These are phyloP conservation scores for Nibea coibor DNA, from an alignment of 2,113 vertebrate species.

Conservation along the genomic window DNA sequence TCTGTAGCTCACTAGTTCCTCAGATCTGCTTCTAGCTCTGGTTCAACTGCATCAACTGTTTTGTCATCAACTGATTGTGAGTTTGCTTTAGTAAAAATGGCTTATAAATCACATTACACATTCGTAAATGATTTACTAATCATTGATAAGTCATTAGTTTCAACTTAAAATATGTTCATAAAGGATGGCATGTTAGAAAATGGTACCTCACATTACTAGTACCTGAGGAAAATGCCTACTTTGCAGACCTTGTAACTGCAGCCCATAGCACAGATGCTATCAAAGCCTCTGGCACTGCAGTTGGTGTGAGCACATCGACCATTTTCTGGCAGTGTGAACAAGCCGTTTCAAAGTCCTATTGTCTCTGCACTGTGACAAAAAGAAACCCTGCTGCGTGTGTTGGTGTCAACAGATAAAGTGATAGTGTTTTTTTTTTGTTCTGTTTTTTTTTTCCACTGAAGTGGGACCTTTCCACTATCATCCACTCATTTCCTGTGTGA, in stretches of 20 bases:
- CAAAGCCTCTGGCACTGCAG: conserved; percentile 46
- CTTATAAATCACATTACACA: not conserved
- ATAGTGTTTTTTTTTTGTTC: conserved; percentile 22
- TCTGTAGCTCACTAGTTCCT: not conserved
- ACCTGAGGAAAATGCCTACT: conserved; percentile 20
- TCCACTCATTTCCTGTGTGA: conserved; percentile 66
- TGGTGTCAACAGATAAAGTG: conserved; percentile 41
- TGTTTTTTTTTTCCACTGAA: conserved; percentile 28
- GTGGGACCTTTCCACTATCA: conserved; percentile 51
- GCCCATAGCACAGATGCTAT: conserved; percentile 60
- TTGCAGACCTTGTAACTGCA: conserved; percentile 33
- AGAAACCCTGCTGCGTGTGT: not conserved
- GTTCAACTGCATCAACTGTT: not conserved
- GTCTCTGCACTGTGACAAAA: conserved; percentile 27
- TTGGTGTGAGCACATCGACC: conserved; percentile 19
- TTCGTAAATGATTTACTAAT: not conserved
- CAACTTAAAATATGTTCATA: not conserved
- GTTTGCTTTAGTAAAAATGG: not conserved
- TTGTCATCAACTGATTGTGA: not conserved
- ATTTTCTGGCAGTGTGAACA: conserved; percentile 30
- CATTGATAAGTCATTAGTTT: not conserved
- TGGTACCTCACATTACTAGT: conserved; percentile 4
- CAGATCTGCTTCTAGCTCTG: not conserved
- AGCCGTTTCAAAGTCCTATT: conserved; percentile 21
- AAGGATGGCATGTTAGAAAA: not conserved